Percentiles rank a stretch among this genome's conserved stretches.
Conservation (phyloP, 2,888 invertebrate species). For the Drosophila pseudotakahashii region DNA sequence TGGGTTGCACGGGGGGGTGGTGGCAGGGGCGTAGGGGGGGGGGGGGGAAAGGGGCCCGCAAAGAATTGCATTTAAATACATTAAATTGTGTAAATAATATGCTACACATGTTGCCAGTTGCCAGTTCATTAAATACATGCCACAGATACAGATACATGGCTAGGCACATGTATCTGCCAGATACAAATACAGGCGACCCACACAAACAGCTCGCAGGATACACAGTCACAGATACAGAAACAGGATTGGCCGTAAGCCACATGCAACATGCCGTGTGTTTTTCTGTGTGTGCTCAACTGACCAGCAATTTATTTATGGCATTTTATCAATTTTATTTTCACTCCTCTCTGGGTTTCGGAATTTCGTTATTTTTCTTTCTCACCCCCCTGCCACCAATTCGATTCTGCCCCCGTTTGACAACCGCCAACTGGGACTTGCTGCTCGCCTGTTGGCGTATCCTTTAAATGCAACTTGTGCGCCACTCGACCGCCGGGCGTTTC, state of each 20-base stretch:
- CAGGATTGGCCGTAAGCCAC: slow-evolving; percentile 17
- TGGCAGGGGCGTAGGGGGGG: slow-evolving; percentile 12
- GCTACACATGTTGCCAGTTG: slow-evolving; percentile 80
- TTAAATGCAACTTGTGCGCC: slow-evolving; percentile 82
- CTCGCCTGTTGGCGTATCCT: slow-evolving; percentile 82
- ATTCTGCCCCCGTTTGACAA: slow-evolving; percentile 5
- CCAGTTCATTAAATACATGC: slow-evolving; percentile 80
- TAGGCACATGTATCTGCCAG: slow-evolving; percentile 55
- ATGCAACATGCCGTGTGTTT: slow-evolving; percentile 14
- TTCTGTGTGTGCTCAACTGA: slow-evolving; percentile 59
- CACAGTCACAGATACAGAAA: slow-evolving; percentile 11
- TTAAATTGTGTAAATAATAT: slow-evolving; percentile 81
- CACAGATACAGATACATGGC: slow-evolving; percentile 68
- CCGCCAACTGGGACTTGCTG: slow-evolving; percentile 57
- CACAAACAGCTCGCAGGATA: slow-evolving; percentile 3
- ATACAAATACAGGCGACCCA: slow-evolving; percentile 46
- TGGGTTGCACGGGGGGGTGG: slow-evolving; percentile 18
- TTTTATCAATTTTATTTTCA: slow-evolving; percentile 50
- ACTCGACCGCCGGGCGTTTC: slow-evolving; percentile 24
- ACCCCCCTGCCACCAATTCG: slow-evolving; percentile 1
- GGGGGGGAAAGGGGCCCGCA: slow-evolving; percentile 38
- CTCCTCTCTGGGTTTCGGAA: slow-evolving; percentile 24
- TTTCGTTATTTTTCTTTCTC: slow-evolving; percentile 7
- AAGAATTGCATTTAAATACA: slow-evolving; percentile 79
- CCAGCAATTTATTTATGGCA: slow-evolving; percentile 76